phyloP scores from a whole-genome alignment of 2,888 invertebrate genomes.

The Cheilosia urbana region DNA sequence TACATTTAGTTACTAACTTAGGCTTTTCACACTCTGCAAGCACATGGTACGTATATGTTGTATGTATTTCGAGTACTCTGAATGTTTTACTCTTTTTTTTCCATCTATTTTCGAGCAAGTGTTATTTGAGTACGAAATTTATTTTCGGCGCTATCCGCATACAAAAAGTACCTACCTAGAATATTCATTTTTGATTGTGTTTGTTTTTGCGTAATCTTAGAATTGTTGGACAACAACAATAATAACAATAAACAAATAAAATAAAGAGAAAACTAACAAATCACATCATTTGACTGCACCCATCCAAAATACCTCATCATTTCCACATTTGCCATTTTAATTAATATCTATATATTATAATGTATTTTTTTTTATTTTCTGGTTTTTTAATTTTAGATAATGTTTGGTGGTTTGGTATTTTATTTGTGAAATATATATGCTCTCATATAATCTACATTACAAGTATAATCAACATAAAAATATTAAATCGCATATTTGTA shows the following conservation, averaged over 20 bases:
- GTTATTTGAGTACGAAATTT: slow-evolving; percentile 46
- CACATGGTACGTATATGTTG: slow-evolving; percentile 56
- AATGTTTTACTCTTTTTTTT: slow-evolving; percentile 38
- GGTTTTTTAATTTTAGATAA: slow-evolving; percentile 74
- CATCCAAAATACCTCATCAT: slow-evolving; percentile 26
- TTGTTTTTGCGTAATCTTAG: slow-evolving; percentile 53
- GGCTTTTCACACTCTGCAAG: slow-evolving; percentile 23
- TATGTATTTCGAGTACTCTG: slow-evolving; percentile 20
- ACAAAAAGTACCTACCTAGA: slow-evolving; percentile 8
- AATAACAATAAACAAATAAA: background rate
- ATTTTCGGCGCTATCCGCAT: slow-evolving; percentile 34
- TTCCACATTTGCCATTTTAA: slow-evolving; percentile 62
- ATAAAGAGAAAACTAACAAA: slow-evolving; percentile 16
- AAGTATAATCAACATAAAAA: slow-evolving; percentile 55
- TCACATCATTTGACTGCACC: slow-evolving; percentile 55
- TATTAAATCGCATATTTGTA: slow-evolving; percentile 59
- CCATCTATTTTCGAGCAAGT: slow-evolving; percentile 21
- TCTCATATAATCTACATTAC: slow-evolving; percentile 68
- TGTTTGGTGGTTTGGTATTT: slow-evolving; percentile 75
- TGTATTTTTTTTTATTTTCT: slow-evolving; percentile 63
- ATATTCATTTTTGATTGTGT: slow-evolving; percentile 50
- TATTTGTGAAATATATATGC: slow-evolving; percentile 71
- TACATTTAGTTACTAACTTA: slow-evolving; percentile 41
- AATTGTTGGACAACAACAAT: slow-evolving; percentile 16
- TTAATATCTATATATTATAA: slow-evolving; percentile 66